Base-by-base conservation (phyloP, 1,140 invertebrate species). In the Aricia agestis region DNA sequence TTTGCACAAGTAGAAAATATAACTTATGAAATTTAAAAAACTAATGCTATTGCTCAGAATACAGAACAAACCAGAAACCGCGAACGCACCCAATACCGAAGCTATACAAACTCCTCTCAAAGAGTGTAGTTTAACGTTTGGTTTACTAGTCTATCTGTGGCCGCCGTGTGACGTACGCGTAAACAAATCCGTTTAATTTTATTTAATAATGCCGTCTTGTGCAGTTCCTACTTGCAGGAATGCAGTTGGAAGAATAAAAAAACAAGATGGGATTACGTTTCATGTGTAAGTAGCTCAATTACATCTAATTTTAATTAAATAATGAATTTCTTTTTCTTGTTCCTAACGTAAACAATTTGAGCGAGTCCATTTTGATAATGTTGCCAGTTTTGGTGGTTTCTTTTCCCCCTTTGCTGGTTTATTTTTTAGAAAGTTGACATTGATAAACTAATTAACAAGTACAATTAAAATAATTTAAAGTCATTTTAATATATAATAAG, bases 241-340 rank as follows among this genome's bases (percentile, higher is more conserved):
- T 70, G 61, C 59, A n/a, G 61, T 25, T 66, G 61, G 59, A 32
- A 19, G 7, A 18, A 52, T n/a, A 52, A 70, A 70, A 32, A 70
- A 70, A 69, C 32, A 32, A 15, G 36, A 70, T 65, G 69, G 69
- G 69, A 66, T 70, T 42, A 70, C 69, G 42, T 70, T 70, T 65
- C 69, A 70, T 65, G 10, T 70, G 69, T 70, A 70, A 70, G 59
- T 65, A 70, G 36, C 36, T 9, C 17, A 68, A 42, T 68, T 42
- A 17, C 36, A 18, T 42, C 18, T 68, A 17, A 68, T n/a, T 68
- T 68, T 17, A 42, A 25, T 41, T 19, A 68, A 41, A n/a, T 66
- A 31, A 36, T 66, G 19, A 66, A 66, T 31, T 15, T 67, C 17
- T 42, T 42, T 42, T 42, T 42, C 41, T 42, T 42, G 41, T 42